These are phyloP conservation scores for Meiosimyza decipiens DNA, from an alignment of 2,888 invertebrate species.

Conservation along the genomic window DNA sequence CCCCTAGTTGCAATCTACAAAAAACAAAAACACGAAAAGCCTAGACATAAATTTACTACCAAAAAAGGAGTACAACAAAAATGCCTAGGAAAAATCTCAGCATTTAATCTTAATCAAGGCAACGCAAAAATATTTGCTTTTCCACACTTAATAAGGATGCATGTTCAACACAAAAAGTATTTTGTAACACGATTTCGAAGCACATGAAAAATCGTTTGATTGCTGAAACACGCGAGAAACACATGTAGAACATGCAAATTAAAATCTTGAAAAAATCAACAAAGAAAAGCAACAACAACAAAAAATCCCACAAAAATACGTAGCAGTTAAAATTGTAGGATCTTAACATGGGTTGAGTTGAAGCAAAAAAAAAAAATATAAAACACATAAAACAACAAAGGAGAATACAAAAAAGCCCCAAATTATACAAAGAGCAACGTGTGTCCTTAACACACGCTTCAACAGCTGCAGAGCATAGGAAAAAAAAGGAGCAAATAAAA, in stretches of 20 bases:
- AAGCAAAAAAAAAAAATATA: no score
- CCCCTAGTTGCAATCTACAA: no score
- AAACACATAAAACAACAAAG: no score
- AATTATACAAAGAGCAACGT: conserved; percentile 22
- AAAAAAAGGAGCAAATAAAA: conserved; percentile 28
- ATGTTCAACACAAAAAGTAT: conserved; percentile 58
- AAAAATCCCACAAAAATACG: not conserved
- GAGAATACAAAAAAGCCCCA: conserved; percentile 24
- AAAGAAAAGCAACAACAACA: not conserved
- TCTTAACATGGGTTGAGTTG: no score
- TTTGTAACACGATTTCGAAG: conserved; percentile 38
- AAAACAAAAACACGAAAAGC: no score
- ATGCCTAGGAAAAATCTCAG: not conserved
- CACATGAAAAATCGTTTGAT: conserved; percentile 7
- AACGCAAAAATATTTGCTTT: conserved; percentile 39
- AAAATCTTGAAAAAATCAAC: conserved; percentile 44
- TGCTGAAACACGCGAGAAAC: conserved; percentile 40
- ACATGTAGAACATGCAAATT: conserved; percentile 60
- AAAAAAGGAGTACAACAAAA: no score
- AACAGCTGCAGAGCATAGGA: conserved; percentile 11
- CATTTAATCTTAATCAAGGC: conserved; percentile 15
- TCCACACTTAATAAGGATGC: conserved; percentile 60
- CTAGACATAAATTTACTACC: no score
- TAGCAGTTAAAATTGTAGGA: no score
- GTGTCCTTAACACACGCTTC: conserved; percentile 23